Percentiles rank a stretch among this genome's conserved stretches.
phyloP scores from a whole-genome alignment of 2,797 vertebrate species.

The Enteromius anoplus region DNA sequence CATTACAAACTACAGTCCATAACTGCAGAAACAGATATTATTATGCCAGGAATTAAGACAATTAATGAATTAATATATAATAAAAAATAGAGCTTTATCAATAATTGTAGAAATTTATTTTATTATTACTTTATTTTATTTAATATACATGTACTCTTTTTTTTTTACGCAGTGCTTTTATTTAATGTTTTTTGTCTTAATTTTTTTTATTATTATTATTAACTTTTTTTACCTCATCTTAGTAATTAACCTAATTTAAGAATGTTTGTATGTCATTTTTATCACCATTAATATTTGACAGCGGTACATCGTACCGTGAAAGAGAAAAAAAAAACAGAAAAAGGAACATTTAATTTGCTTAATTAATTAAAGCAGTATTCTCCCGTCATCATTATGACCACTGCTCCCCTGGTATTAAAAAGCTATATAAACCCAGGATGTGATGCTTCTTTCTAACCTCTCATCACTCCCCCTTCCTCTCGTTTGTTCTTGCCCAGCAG shows the following conservation, averaged over 20 bases:
- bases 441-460: slow-evolving; percentile 62
- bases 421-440: slow-evolving; percentile 11
- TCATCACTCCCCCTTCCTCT: slow-evolving; percentile 52
- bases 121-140: not conserved
- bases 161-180: not conserved
- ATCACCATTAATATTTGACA: not conserved
- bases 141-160: not conserved
- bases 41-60: not conserved
- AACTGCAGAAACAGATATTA: not conserved
- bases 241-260: not conserved
- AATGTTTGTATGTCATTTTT: not conserved
- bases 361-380: slow-evolving; percentile 25
- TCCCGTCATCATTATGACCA: slow-evolving; percentile 23
- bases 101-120: not conserved
- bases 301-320: fast-evolving
- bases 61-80: not conserved
- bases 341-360: not conserved
- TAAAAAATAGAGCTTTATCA: not conserved
- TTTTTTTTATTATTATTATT: not conserved
- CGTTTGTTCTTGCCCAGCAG: slow-evolving; percentile 76
- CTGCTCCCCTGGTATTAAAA: slow-evolving; percentile 25
- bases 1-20: not conserved
- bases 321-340: not conserved
- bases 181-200: not conserved
- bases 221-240: not conserved